phyloP scores from a whole-genome alignment of 2,888 invertebrate genomes.

The Acheta domesticus region DNA sequence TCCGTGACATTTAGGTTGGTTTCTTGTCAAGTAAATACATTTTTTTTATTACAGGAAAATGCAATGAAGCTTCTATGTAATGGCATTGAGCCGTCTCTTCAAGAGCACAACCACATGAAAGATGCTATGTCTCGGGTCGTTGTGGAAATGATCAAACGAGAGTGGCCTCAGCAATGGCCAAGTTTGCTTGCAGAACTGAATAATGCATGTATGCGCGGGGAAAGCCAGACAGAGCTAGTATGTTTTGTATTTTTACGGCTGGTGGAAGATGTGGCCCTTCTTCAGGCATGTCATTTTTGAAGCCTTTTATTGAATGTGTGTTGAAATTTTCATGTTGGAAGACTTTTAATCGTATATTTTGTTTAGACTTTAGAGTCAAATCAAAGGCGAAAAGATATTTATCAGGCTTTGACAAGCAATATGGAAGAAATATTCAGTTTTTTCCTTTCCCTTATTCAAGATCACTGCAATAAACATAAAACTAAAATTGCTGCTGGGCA shows the following conservation, averaged over 20 bases:
- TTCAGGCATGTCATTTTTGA: constrained; percentile 60
- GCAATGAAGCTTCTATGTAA: constrained; percentile 78
- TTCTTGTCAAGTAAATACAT: no score
- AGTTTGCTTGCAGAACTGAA: constrained; percentile 77
- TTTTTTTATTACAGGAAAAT: constrained; percentile 60
- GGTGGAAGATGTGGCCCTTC: constrained; percentile 87
- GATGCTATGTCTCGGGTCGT: constrained; percentile 85
- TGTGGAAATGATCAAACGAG: constrained; percentile 94
- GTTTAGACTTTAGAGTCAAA: constrained; percentile 76
- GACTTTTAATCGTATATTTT: constrained; percentile 25
- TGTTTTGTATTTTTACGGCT: constrained; percentile 82
- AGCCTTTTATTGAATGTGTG: background rate
- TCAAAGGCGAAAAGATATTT: constrained; percentile 85
- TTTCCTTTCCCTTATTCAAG: constrained; percentile 74
- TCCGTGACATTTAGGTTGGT: no score
- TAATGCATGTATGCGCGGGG: constrained; percentile 76
- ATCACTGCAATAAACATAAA: constrained; percentile 60
- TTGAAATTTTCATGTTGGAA: no score
- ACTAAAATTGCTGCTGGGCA: constrained; percentile 52
- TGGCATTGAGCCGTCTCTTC: constrained; percentile 71
- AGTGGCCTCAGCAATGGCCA: constrained; percentile 98
- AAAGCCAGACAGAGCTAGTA: constrained; percentile 86
- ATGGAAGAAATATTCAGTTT: constrained; percentile 87
- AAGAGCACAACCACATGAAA: constrained; percentile 70
- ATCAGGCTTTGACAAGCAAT: constrained; percentile 80